Percentiles rank a stretch among this genome's conserved stretches.
Conservation (phyloP, 1,140 invertebrate species). For the Macrocentrus cingulum region DNA sequence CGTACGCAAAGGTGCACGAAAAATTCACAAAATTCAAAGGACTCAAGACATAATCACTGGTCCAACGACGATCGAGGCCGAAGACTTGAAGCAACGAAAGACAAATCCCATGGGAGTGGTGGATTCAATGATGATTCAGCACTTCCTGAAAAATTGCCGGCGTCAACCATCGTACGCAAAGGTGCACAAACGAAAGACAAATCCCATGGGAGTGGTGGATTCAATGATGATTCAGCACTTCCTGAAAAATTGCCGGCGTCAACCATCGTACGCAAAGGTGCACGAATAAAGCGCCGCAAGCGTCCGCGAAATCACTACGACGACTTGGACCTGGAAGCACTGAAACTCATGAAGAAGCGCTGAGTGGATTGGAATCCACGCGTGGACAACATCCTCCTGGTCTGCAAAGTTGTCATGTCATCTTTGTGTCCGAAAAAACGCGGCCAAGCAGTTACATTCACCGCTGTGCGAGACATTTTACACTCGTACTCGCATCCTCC, state of each 20-base stretch:
- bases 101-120: background rate
- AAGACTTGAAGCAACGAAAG: slow-evolving; percentile 23
- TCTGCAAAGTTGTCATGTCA: slow-evolving; percentile 68
- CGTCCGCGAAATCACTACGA: slow-evolving; percentile 61
- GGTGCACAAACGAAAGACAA: no score
- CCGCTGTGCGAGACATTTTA: slow-evolving; percentile 65
- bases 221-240: no score
- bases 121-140: background rate
- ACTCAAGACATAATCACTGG: no score
- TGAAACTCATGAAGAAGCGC: slow-evolving; percentile 66
- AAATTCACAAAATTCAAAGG: no score
- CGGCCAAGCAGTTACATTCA: slow-evolving; percentile 56
- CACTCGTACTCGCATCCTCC: no score
- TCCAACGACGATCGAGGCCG: slow-evolving; percentile 28
- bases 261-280: no score
- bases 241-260: no score
- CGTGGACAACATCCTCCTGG: slow-evolving; percentile 68
- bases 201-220: no score
- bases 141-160: background rate
- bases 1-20: no score
- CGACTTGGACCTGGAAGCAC: slow-evolving; percentile 67
- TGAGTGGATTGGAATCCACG: slow-evolving; percentile 65
- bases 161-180: slow-evolving; percentile 34
- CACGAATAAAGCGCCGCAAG: slow-evolving; percentile 40
- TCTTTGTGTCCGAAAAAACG: slow-evolving; percentile 64